Evolutionary conservation across 2,797 vertebrate species (phyloP), one percentile per base, ranked within the genome.

Genomic region (Anguilla anguilla): DNA sequence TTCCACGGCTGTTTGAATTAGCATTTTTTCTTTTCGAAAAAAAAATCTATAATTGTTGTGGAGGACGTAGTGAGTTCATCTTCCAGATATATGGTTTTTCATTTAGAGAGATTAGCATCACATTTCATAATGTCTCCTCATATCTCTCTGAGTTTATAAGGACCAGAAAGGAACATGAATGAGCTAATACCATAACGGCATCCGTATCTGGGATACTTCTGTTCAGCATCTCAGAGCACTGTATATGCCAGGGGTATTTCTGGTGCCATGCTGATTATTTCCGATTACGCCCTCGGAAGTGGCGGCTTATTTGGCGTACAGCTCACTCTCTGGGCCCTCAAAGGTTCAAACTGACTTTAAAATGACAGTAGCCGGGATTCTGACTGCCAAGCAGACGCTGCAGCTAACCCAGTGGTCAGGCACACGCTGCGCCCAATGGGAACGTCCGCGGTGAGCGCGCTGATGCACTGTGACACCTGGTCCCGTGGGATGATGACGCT

Each of bases 21-120:
- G 43, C 22, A 49, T 82, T 51, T 15, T n/a, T 51, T 15, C 79
- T 25, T 7, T 11, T 82, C 3, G 10, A 82, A 51, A 25, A 82
- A 49, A 51, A n/a, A 25, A 19, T 51, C 6, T 51, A 10, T n/a
- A 25, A 82, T 22, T 13, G 43, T 49, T 51, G 25, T 3, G 3
- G 79, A 28, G 79, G 79, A 82, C 79, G 25, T n/a, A 81, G 46
- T 82, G 46, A 82, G 51, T 82, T 49, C 9, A 10, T 49, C 79
- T 13, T 82, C n/a, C 25, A 51, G 79, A 49, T 82, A 51, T 25
- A 49, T 82, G 79, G 79, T 51, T 82, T 82, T 82, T 82, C 43
- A 82, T 82, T 82, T 82, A 82, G 43, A 51, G 43, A n/a, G 79
- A 82, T 82, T 49, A 82, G 46, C 79, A 82, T 82, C 79, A n/a